These are phyloP conservation scores for Bilobella aurantiaca DNA, from an alignment of 1,140 invertebrate species.

Conservation along the genomic window DNA sequence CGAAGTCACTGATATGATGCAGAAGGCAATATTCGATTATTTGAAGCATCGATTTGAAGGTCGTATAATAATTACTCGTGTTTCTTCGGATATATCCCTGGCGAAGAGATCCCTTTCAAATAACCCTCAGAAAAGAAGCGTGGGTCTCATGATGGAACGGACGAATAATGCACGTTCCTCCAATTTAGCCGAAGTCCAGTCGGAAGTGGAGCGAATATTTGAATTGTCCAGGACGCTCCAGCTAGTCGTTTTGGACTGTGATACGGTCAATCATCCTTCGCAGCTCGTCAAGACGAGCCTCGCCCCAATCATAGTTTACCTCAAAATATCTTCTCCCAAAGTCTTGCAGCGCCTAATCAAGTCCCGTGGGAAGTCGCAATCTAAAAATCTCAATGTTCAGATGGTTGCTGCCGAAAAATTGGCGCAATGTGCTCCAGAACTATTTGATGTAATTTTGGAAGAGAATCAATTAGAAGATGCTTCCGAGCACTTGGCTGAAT, in stretches of 20 bases:
- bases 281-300: constrained; percentile 97
- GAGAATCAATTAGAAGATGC: constrained; percentile 98
- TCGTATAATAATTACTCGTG: constrained; percentile 97
- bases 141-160: not conserved
- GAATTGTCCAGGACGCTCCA: constrained; percentile 90
- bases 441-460: constrained; percentile 98
- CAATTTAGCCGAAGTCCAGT: constrained; percentile 74
- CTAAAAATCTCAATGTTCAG: constrained; percentile 94
- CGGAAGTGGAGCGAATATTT: constrained; percentile 98
- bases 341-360: constrained; percentile 97
- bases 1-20: constrained; percentile 99
- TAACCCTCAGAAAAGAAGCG: constrained; percentile 59
- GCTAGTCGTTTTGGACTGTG: constrained; percentile 97
- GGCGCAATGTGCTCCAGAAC: constrained; percentile 93
- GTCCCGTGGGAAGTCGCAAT: constrained; percentile 95
- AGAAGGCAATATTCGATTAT: constrained; percentile 98
- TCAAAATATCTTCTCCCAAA: constrained; percentile 98
- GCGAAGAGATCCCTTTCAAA: constrained; percentile 95
- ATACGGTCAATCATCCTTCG: constrained; percentile 99
- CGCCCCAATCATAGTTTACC: constrained; percentile 95
- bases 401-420: constrained; percentile 99
- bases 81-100: constrained; percentile 97
- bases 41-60: constrained; percentile 95
- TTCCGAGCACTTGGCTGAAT: constrained; percentile 96
- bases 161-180: constrained; percentile 62